Base-by-base conservation (phyloP, 2,113 vertebrate species). In the Corythaixoides concolor region DNA sequence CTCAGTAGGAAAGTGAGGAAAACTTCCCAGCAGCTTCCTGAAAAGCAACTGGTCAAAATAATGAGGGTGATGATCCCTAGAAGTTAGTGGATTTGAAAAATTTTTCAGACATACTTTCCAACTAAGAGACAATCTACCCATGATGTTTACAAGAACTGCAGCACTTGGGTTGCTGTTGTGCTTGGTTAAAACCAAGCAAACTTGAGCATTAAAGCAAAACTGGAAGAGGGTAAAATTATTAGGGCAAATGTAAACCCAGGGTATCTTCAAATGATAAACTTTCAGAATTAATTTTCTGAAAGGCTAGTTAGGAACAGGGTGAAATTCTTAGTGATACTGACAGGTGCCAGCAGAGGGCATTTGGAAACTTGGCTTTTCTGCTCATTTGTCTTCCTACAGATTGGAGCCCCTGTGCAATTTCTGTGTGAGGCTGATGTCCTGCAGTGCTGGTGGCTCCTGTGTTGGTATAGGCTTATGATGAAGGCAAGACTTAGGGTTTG, bases 271-370 rank as follows among this genome's bases (percentile, higher is more conserved):
- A 17, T 73, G 8, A 20, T 35, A 45, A 62, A 39, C 21, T 53
- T 72, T 56, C 17, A 24, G n/a, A 75, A 41, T 17, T 2, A 21
- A n/a, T 49, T 64, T 43, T 20, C 13, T 4, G 37, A 53, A 49
- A 58, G 45, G 43, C 23, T 41, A 1, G 8, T 72, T 26, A 35
- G 78, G 22, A 70, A 7, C 5, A 7, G 49, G 82, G 32, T 53
- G 67, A 58, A 47, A 52, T 55, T 80, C 39, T 75, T 12, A 13
- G 69, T 78, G 14, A 82, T 93, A 18, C 80, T 82, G 76, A 47
- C 26, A 64, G 58, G 62, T 92, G 82, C 96, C 96, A 94, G 87
- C 93, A 96, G 95, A 96, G 95, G 96, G 93, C 93, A 85, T 97
- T 94, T 89, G 86, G 88, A 94, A 96, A 92, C 89, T 62, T 90